Evolutionary conservation across 1,140 invertebrate species (phyloP).

Genomic region (Procambarus virginalis): DNA sequence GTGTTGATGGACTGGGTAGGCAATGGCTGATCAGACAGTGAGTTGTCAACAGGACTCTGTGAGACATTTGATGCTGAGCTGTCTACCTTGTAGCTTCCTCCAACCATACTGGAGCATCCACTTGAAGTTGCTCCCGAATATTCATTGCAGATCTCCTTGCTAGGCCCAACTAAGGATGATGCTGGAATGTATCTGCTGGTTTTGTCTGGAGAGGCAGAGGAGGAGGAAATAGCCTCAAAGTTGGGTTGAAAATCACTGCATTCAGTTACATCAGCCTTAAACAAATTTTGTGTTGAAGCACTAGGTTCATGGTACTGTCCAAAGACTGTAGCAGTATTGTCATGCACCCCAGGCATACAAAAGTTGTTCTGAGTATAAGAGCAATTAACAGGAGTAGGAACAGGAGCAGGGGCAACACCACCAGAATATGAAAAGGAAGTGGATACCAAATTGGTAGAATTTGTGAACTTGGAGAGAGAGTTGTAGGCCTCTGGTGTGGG

Average conservation of each 20-base stretch:
- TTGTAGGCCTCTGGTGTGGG: constrained; percentile 52
- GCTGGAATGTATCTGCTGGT: constrained; percentile 49
- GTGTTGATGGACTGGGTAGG: constrained; percentile 4
- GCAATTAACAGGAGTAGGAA: constrained; percentile 49
- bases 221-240: constrained; percentile 55
- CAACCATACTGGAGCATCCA: constrained; percentile 28
- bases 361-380: constrained; percentile 61
- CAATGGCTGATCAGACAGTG: not conserved
- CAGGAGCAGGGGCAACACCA: constrained; percentile 38
- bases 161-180: constrained; percentile 27
- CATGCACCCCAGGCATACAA: constrained; percentile 55
- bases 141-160: constrained; percentile 42
- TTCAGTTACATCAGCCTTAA: constrained; percentile 47
- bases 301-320: constrained; percentile 56
- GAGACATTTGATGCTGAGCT: constrained; percentile 19
- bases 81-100: constrained; percentile 36
- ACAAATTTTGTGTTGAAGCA: constrained; percentile 45
- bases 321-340: constrained; percentile 48
- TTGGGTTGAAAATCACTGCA: constrained; percentile 60
- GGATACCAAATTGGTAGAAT: constrained; percentile 51
- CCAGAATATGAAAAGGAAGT: constrained; percentile 59
- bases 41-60: not conserved
- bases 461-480: constrained; percentile 60
- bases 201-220: constrained; percentile 60
- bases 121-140: constrained; percentile 11